A percentile compares a stretch with the other conserved stretches of the same genome.
Evolutionary conservation across 2,113 vertebrate species (phyloP).

Genomic region (Leptobrachium leishanense): DNA sequence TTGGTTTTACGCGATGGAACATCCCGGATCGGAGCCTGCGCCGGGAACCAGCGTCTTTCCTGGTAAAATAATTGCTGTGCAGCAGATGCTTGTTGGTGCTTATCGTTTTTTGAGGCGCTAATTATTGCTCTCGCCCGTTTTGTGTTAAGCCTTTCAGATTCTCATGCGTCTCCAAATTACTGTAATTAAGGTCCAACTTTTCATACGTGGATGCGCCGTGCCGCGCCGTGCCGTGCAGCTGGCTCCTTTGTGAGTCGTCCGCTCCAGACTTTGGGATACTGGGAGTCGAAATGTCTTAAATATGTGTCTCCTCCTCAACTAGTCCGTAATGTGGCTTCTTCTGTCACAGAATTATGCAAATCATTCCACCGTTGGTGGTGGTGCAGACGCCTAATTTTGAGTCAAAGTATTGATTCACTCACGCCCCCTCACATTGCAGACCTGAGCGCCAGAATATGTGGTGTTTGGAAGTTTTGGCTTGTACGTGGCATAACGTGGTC

Average conservation of each 20-base stretch:
- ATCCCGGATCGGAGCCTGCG: no score
- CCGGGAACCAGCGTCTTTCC: slow-evolving; percentile 46
- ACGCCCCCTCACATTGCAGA: background rate
- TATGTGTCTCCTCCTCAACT: slow-evolving; percentile 64
- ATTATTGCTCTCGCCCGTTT: slow-evolving; percentile 68
- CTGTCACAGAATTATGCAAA: slow-evolving; percentile 10
- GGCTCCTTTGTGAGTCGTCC: slow-evolving; percentile 67
- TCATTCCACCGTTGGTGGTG: background rate
- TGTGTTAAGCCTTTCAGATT: slow-evolving; percentile 59
- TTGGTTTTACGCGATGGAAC: no score
- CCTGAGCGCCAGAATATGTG: no score
- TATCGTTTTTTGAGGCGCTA: slow-evolving; percentile 65
- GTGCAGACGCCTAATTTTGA: background rate
- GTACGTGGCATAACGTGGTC: no score
- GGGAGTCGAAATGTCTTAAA: slow-evolving; percentile 62
- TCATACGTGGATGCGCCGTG: slow-evolving; percentile 60
- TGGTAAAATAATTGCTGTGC: slow-evolving; percentile 48
- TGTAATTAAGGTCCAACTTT: slow-evolving; percentile 74
- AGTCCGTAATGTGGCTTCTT: slow-evolving; percentile 58
- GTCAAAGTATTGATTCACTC: background rate
- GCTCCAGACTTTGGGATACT: slow-evolving; percentile 62
- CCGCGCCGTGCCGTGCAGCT: slow-evolving; percentile 64
- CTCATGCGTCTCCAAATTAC: slow-evolving; percentile 71
- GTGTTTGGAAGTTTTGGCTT: no score
- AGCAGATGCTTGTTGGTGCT: slow-evolving; percentile 63